A percentile compares a stretch with the other conserved stretches of the same genome.
phyloP scores from a whole-genome alignment of 1,140 invertebrate genomes.

The Apis laboriosa region DNA sequence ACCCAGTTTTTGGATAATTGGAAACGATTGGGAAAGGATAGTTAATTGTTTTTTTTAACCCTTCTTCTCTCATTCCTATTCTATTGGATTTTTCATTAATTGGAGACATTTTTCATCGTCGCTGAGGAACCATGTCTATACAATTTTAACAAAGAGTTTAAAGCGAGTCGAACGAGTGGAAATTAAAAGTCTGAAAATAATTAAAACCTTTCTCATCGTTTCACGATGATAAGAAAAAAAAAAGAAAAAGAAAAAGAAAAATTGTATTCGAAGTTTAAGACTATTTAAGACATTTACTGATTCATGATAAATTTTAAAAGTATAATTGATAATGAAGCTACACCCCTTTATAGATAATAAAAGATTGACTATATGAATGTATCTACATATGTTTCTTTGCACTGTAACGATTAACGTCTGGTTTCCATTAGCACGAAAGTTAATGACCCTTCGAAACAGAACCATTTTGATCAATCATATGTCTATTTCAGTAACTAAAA shows the following conservation, averaged over 20 bases:
- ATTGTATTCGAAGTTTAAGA: not conserved
- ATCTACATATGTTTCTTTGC: not conserved
- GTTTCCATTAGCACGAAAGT: not conserved
- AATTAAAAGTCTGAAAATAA: slow-evolving; percentile 16
- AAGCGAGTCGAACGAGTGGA: not conserved
- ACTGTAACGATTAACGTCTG: slow-evolving; percentile 1
- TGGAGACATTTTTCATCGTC: slow-evolving; percentile 12
- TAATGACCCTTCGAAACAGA: slow-evolving; percentile 4
- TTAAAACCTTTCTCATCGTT: not conserved
- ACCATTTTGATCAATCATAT: not conserved
- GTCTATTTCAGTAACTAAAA: not conserved
- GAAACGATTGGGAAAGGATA: not conserved
- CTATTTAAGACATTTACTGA: not conserved
- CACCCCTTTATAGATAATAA: not conserved
- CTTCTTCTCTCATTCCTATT: not conserved
- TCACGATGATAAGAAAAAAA: not conserved
- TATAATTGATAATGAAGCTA: not conserved
- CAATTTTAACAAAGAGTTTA: slow-evolving; percentile 12
- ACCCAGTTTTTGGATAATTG: slow-evolving; percentile 34
- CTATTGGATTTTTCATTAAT: slow-evolving; percentile 36
- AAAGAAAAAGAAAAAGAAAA: no score
- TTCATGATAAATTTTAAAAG: no score
- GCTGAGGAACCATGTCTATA: not conserved
- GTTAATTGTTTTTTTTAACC: slow-evolving; percentile 10
- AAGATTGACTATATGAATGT: not conserved